Conservation (phyloP, 2,888 invertebrate species). For the Podabrus alpinus region DNA sequence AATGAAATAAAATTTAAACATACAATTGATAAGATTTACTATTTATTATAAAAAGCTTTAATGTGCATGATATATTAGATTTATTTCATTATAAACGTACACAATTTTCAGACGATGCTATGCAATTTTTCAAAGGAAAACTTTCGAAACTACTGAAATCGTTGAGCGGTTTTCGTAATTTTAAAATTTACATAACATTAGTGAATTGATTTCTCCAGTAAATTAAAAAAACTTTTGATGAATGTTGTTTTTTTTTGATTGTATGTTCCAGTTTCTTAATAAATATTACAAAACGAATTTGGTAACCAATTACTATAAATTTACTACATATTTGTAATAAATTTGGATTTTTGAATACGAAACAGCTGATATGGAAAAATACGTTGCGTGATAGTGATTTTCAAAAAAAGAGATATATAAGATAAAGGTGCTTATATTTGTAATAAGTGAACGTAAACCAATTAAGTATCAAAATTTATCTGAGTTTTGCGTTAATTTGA, state of each 20-base stretch:
- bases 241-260: neutral
- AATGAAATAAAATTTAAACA: slow-evolving; percentile 2
- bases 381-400: neutral
- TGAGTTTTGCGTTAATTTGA: neutral
- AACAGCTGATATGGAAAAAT: neutral
- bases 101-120: neutral
- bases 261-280: neutral
- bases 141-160: neutral
- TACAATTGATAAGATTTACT: neutral
- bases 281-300: neutral
- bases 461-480: neutral
- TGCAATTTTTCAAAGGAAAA: neutral
- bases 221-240: neutral
- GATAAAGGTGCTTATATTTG: too few relatives aligned
- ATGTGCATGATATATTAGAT: neutral
- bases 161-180: neutral
- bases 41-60: neutral
- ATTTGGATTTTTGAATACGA: neutral
- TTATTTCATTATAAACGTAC: neutral
- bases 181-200: neutral
- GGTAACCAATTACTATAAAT: neutral
- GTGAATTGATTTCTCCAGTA: neutral
- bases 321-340: neutral
- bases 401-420: neutral
- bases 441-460: neutral